Conservation (phyloP, 2,888 invertebrate species). For the Myopa tessellatipennis region DNA sequence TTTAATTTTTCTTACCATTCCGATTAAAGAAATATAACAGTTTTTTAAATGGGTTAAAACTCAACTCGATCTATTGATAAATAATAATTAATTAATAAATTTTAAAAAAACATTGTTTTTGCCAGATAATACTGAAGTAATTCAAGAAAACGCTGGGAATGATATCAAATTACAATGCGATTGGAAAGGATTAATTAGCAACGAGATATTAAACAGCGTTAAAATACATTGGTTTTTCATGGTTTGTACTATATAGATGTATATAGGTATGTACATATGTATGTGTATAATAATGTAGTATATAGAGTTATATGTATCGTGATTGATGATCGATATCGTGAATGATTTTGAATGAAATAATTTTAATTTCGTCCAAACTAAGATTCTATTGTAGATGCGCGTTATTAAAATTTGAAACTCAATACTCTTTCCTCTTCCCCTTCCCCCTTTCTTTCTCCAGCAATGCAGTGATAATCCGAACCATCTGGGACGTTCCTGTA, state of each 20-base stretch:
- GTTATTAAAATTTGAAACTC: too few species aligned
- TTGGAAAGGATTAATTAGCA: slow-evolving; percentile 58
- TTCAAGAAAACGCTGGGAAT: slow-evolving; percentile 62
- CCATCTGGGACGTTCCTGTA: slow-evolving; percentile 47
- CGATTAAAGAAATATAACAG: too few species aligned
- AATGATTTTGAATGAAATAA: too few species aligned
- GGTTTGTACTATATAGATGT: slow-evolving; percentile 49
- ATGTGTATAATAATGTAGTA: too few species aligned
- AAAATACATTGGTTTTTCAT: slow-evolving; percentile 65
- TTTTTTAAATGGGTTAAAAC: too few species aligned
- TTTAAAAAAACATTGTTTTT: slow-evolving; percentile 14
- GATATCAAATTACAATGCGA: slow-evolving; percentile 62
- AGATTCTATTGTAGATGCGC: too few species aligned
- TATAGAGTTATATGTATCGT: not conserved
- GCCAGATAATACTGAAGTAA: slow-evolving; percentile 62
- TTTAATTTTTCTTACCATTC: too few species aligned
- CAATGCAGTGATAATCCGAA: slow-evolving; percentile 57
- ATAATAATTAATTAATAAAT: too few species aligned
- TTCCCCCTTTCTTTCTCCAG: slow-evolving; percentile 53
- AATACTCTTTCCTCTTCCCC: too few species aligned
- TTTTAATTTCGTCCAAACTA: too few species aligned
- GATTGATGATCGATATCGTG: too few species aligned
- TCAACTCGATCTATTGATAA: too few species aligned
- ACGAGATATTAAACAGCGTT: slow-evolving; percentile 52
- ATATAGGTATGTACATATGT: not conserved